Evolutionary conservation across 1,140 invertebrate species (phyloP).

Genomic region (Ephestia elutella): DNA sequence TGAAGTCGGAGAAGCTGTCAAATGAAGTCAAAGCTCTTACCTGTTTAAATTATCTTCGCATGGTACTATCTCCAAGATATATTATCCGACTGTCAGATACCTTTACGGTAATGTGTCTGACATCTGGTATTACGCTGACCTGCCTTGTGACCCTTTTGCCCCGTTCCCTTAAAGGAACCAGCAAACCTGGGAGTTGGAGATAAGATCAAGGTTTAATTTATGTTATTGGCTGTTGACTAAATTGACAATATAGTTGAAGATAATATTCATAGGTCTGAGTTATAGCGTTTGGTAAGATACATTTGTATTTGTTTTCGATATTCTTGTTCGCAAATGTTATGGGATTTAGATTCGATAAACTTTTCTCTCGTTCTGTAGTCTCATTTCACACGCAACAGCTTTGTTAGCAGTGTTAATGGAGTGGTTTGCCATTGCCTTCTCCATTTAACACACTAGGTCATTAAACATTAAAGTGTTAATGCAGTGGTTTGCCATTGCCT

Average conservation of each 20-base stretch:
- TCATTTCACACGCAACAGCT: too few relatives aligned
- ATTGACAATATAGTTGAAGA: constrained; percentile 2
- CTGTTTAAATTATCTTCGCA: neutral
- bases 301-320: neutral
- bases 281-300: neutral
- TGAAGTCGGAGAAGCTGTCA: neutral
- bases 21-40: neutral
- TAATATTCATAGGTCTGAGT: neutral
- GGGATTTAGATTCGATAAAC: too few relatives aligned
- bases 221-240: constrained; percentile 2
- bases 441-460: too few relatives aligned
- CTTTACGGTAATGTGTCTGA: constrained; percentile 4
- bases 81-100: neutral
- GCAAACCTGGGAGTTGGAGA: neutral
- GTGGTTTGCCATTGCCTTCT: too few relatives aligned
- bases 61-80: constrained; percentile 2
- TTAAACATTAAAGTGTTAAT: too few relatives aligned
- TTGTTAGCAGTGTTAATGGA: too few relatives aligned
- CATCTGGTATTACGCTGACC: constrained; percentile 4
- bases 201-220: constrained; percentile 2
- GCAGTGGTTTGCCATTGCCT: too few relatives aligned
- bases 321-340: too few relatives aligned
- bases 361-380: too few relatives aligned
- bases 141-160: neutral
- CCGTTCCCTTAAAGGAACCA: neutral